These are phyloP conservation scores for Sebastes minor DNA, from an alignment of 2,797 vertebrate genomes.

Conservation along the genomic window DNA sequence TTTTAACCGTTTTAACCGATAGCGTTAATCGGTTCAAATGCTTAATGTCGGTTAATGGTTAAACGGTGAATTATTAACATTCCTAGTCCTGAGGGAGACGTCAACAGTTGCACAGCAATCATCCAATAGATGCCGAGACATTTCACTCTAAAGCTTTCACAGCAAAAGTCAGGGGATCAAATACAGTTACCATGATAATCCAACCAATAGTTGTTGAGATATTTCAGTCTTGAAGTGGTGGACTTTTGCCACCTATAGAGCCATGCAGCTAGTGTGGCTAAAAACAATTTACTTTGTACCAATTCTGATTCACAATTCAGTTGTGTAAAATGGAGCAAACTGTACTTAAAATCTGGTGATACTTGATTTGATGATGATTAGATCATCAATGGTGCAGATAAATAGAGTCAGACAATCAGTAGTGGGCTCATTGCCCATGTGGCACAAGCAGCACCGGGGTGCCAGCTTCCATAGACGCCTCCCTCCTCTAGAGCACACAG, in stretches of 20 bases:
- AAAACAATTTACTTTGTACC: not conserved
- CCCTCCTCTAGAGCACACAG: constrained; percentile 14
- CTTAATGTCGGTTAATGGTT: no score
- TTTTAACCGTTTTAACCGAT: no score
- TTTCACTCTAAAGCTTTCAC: not conserved
- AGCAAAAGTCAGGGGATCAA: not conserved
- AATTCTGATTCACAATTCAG: not conserved
- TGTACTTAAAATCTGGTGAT: not conserved
- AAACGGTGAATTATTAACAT: no score
- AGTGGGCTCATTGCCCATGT: not conserved
- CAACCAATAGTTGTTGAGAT: not conserved
- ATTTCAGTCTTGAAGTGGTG: no score
- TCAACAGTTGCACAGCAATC: not conserved
- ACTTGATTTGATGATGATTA: not conserved
- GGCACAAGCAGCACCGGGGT: not conserved
- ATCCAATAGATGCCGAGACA: not conserved
- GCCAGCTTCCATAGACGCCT: constrained; percentile 34
- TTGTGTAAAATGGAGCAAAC: not conserved
- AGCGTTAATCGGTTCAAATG: no score
- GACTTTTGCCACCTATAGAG: not conserved
- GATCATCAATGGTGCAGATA: not conserved
- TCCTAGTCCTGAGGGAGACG: not conserved
- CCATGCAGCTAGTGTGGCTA: not conserved
- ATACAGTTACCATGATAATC: not conserved
- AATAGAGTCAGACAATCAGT: not conserved